Evolutionary conservation across 2,888 invertebrate genomes (phyloP).

Genomic region (Ennomos erosarius): DNA sequence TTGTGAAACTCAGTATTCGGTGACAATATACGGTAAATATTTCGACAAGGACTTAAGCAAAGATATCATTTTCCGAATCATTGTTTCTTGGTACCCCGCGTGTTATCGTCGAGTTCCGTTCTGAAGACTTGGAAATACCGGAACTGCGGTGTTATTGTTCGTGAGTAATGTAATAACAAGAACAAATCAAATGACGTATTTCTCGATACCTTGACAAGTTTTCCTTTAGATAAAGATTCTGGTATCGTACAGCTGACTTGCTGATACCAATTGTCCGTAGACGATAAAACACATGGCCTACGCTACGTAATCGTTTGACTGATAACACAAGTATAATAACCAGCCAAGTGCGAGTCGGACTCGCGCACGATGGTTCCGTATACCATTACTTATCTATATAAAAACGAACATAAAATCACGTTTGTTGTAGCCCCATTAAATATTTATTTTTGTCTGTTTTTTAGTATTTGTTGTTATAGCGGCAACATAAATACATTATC

Average conservation of each 20-base stretch:
- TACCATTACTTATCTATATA: too few relatives aligned
- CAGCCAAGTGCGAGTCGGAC: too few relatives aligned
- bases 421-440: too few relatives aligned
- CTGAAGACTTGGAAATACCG: constrained; percentile 11
- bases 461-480: too few relatives aligned
- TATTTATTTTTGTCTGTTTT: too few relatives aligned
- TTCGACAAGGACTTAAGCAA: too few relatives aligned
- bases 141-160: constrained; percentile 11
- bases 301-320: constrained; percentile 1
- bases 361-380: too few relatives aligned
- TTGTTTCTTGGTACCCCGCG: constrained; percentile 1
- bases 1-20: too few relatives aligned
- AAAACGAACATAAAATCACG: too few relatives aligned
- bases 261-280: constrained; percentile 1
- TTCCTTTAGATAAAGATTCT: constrained; percentile 14
- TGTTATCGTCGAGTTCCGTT: constrained; percentile 26
- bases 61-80: not conserved
- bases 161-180: constrained; percentile 14
- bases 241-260: constrained; percentile 21
- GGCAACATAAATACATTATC: too few relatives aligned
- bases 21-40: too few relatives aligned
- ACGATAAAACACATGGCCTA: constrained; percentile 2
- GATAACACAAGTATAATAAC: not conserved
- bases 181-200: constrained; percentile 24
- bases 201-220: constrained; percentile 17